phyloP scores from a whole-genome alignment of 2,888 invertebrate species.

The Ditylenchus weischeri region DNA sequence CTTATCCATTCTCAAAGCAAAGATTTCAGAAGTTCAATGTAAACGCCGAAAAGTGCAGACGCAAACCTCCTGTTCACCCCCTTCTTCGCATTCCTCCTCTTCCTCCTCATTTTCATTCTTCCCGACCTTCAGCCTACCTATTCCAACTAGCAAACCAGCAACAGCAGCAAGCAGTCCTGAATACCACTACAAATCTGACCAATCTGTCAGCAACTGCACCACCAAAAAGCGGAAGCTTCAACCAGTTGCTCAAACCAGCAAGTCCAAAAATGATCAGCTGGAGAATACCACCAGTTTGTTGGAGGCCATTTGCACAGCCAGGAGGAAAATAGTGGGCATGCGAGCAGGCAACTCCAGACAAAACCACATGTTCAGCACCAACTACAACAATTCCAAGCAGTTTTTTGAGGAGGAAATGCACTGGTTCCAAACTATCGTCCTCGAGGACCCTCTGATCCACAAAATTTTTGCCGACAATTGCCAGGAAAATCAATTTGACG shows the following conservation, averaged over 20 bases:
- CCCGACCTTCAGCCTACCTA: background rate
- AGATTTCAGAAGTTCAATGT: conserved; percentile 8
- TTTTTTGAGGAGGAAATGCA: background rate
- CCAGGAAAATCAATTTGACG: conserved; percentile 17
- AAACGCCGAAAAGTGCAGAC: conserved; percentile 9
- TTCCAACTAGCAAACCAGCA: no score
- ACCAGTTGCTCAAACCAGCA: no score
- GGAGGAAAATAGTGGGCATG: background rate
- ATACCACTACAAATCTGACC: background rate
- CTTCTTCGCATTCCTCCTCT: background rate
- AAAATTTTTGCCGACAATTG: background rate
- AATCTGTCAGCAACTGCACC: no score
- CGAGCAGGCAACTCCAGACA: background rate
- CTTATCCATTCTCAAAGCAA: no score
- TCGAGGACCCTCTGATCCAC: background rate
- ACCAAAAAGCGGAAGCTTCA: no score
- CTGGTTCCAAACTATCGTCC: background rate
- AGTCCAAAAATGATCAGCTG: no score
- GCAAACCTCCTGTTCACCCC: background rate
- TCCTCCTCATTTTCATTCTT: background rate
- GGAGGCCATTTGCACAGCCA: conserved; percentile 4
- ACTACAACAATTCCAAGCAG: conserved; percentile 12
- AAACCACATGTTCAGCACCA: background rate
- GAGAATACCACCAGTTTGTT: background rate
- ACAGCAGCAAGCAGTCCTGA: background rate